Conservation (phyloP, 2,113 vertebrate species). For the Limnothrissa miodon region DNA sequence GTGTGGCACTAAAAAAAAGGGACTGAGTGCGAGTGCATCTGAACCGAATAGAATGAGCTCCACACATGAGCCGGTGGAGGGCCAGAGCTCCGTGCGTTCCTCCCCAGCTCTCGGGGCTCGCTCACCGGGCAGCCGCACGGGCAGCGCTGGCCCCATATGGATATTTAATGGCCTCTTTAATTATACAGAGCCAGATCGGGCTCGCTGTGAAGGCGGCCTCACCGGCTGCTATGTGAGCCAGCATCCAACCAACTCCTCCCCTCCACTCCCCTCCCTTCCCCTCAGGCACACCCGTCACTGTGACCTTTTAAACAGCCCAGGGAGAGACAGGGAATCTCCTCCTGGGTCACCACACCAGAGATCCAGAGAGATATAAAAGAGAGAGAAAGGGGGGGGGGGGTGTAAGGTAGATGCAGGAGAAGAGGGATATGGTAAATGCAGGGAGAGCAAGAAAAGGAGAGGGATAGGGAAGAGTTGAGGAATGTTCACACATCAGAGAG, state of each 20-base stretch:
- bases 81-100: not conserved
- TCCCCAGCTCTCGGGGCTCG: not conserved
- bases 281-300: not conserved
- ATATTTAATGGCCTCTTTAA: constrained; percentile 40
- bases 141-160: constrained; percentile 21
- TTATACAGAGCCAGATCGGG: constrained; percentile 31
- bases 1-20: not conserved
- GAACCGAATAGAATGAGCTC: not conserved
- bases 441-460: not conserved
- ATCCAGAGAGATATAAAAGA: not conserved
- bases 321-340: constrained; percentile 37
- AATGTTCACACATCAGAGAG: too few species aligned
- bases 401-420: too few species aligned
- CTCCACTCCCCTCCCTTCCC: not conserved
- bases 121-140: constrained; percentile 18
- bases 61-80: not conserved
- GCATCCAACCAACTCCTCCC: not conserved
- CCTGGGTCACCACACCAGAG: constrained; percentile 5
- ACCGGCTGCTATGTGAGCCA: constrained; percentile 35
- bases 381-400: constrained; percentile 7
- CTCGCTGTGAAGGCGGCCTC: constrained; percentile 24
- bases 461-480: too few species aligned
- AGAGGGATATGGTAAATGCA: not conserved
- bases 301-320: constrained; percentile 36
- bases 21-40: constrained; percentile 19